Evolutionary conservation across 2,888 invertebrate genomes (phyloP).

Genomic region (Lasioglossum leucozonium): DNA sequence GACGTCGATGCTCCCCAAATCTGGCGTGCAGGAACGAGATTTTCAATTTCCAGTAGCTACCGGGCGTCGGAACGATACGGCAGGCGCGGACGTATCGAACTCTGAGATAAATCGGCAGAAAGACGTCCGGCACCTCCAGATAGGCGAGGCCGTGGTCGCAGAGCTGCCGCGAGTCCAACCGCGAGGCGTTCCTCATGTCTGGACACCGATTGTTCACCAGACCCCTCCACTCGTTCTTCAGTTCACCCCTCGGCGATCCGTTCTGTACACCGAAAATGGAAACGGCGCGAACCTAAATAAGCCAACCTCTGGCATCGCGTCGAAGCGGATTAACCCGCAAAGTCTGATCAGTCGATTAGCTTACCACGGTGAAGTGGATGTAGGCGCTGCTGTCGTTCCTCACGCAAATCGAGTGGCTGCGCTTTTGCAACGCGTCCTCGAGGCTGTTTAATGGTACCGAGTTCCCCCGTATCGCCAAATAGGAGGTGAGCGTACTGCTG

Average conservation of each 20-base stretch:
- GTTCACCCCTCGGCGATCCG: slow-evolving; percentile 53
- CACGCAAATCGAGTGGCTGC: slow-evolving; percentile 83
- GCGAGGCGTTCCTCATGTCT: slow-evolving; percentile 77
- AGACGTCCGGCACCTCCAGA: slow-evolving; percentile 82
- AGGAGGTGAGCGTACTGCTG: slow-evolving; percentile 81
- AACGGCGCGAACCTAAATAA: background rate
- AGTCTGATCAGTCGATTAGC: background rate
- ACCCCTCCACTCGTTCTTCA: slow-evolving; percentile 76
- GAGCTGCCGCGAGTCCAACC: slow-evolving; percentile 77
- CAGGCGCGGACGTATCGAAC: slow-evolving; percentile 69
- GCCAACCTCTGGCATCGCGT: too few relatives aligned
- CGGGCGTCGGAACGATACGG: slow-evolving; percentile 67
- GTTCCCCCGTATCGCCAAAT: slow-evolving; percentile 81
- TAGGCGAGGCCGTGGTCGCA: slow-evolving; percentile 81
- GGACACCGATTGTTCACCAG: slow-evolving; percentile 83
- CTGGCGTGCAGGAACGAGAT: slow-evolving; percentile 71
- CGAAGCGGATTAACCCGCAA: too few relatives aligned
- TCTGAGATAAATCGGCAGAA: slow-evolving; percentile 68
- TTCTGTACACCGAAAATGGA: slow-evolving; percentile 32
- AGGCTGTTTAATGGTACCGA: slow-evolving; percentile 81
- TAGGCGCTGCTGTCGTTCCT: slow-evolving; percentile 83
- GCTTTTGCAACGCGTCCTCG: slow-evolving; percentile 79
- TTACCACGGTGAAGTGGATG: slow-evolving; percentile 69
- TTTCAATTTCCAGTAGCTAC: slow-evolving; percentile 63
- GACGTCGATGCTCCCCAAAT: slow-evolving; percentile 72